A percentile compares a stretch with the other conserved stretches of the same genome.
Conservation (phyloP, 2,888 invertebrate genomes). For the Tetragonisca angustula region DNA sequence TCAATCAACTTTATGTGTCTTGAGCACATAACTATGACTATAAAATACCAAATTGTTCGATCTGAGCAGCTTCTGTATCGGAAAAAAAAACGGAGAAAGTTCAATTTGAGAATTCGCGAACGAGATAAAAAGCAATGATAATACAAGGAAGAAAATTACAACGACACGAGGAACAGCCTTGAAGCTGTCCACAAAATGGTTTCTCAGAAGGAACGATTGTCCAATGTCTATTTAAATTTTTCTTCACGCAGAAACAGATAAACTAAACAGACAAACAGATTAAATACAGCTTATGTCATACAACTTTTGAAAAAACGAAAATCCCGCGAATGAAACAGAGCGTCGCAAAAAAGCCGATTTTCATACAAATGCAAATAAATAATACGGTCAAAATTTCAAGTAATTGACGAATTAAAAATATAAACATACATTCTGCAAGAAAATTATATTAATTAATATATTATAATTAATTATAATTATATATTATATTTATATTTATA, state of each 20-base stretch:
- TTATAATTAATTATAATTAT: too few species aligned
- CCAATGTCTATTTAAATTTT: neutral
- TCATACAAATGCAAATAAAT: neutral
- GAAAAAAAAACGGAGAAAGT: neutral
- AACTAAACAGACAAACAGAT: neutral
- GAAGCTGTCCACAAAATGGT: neutral
- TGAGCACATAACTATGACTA: neutral
- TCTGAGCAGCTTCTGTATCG: neutral
- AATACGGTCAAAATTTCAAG: too few species aligned
- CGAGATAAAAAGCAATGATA: neutral
- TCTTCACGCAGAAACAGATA: neutral
- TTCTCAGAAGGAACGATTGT: neutral
- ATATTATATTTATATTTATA: too few species aligned
- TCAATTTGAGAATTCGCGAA: neutral
- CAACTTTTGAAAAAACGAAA: slow-evolving; percentile 16
- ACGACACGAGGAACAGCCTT: neutral
- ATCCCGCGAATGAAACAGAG: neutral
- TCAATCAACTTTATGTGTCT: neutral
- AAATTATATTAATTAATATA: too few species aligned
- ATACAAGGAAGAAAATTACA: neutral
- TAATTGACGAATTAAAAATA: too few species aligned
- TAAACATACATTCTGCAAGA: too few species aligned
- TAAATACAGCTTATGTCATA: neutral
- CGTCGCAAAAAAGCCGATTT: slow-evolving; percentile 10
- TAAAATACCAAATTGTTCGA: neutral